Evolutionary conservation across 2,888 invertebrate genomes (phyloP), one percentile per base, ranked within the genome.

Genomic region (Yponomeuta plumbellus): DNA sequence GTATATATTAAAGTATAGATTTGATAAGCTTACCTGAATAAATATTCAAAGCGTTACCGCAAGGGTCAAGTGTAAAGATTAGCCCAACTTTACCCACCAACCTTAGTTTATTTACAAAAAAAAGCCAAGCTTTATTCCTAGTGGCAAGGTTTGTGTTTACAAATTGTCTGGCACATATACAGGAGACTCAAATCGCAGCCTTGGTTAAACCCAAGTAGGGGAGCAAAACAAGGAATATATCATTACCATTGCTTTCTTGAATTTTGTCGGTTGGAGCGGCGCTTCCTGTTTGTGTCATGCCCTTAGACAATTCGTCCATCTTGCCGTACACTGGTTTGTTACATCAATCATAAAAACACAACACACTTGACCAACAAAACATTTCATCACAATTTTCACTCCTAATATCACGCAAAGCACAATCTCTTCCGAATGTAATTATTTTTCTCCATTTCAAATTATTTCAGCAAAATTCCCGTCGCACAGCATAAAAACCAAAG

Each of bases 301-400:
- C 89, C 89, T 84, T 89, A 89, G 85, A 90, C 90, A 89, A 86
- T 91, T 91, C 90, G 90, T 91, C 90, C 90, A 91, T 91, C 89
- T 91, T 91, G 90, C 88, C 81, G 84, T 84, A 86, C 88, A 88
- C 86, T 83, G 81, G 84, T 86, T 86, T 84, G 88, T 88, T 89
- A 88, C 84, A 90, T 89, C 87, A 89, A 88, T 85, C 88, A 87
- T 85, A 79, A 83, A 86, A 83, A 79, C 65, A 65, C 58, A 65
- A 65, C 66, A 67, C 67, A 64, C 39, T 64, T 34, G n/a, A 23
- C n/a, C 22, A 21, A 44, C 8, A 11, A 58, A 52, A 58, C 67
- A 67, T 64, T 58, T 80, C 81, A 85, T 83, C 80, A 83, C 84
- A 83, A 83, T 77, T 81, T 77, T 74, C 81, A 84, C 78, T 76